Conservation (phyloP, 2,888 invertebrate species). For the Hofmannophila pseudospretella region DNA sequence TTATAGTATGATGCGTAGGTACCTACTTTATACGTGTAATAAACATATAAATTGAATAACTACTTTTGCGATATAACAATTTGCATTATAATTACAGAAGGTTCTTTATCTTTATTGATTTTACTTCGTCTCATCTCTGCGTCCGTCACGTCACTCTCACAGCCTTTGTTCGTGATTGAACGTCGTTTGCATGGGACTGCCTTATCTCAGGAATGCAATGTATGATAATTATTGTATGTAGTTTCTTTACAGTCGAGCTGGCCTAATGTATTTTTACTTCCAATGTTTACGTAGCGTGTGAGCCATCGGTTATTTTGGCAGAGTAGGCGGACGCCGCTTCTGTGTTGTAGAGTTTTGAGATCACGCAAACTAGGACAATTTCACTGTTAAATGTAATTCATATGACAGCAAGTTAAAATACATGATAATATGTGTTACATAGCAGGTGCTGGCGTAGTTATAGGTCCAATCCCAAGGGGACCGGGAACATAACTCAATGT, state of each 20-base stretch:
- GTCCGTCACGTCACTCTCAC: constrained; percentile 31
- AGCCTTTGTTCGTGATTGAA: constrained; percentile 50
- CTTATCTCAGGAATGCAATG: constrained; percentile 63
- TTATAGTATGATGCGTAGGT: too few species aligned
- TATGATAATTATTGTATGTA: constrained; percentile 40
- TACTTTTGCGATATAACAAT: too few species aligned
- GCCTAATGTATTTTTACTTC: constrained; percentile 18
- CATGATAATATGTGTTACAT: too few species aligned
- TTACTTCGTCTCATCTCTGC: constrained; percentile 20
- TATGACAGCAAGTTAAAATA: too few species aligned
- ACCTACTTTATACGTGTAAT: too few species aligned
- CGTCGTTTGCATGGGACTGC: constrained; percentile 36
- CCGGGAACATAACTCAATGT: too few species aligned
- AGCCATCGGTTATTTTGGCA: constrained; percentile 9
- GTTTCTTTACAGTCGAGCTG: constrained; percentile 24
- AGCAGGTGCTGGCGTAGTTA: too few species aligned
- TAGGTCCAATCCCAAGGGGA: too few species aligned
- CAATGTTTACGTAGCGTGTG: constrained; percentile 10
- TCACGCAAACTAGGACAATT: background rate
- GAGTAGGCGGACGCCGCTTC: constrained; percentile 3
- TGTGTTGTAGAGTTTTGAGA: background rate
- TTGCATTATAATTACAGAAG: background rate
- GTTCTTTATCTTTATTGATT: constrained; percentile 29
- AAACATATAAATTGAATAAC: too few species aligned
- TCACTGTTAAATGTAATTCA: background rate